These are phyloP conservation scores for Amphiura filiformis DNA, from an alignment of 35 echinoderm and acorn worm species.

Conservation along the genomic window DNA sequence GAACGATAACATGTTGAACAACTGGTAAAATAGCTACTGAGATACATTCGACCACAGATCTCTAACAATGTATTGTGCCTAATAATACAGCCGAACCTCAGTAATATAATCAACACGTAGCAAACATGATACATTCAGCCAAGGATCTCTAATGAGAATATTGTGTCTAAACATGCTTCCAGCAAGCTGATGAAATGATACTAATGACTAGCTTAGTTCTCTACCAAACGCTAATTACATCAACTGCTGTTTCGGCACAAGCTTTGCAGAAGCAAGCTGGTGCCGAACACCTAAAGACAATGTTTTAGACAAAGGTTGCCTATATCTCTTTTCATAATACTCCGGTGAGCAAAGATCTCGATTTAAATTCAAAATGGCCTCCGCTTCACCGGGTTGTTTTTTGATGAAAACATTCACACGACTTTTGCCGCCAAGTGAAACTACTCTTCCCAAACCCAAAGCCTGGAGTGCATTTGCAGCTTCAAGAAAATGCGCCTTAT, in stretches of 20 bases:
- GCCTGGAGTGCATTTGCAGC: background rate
- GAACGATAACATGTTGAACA: no score
- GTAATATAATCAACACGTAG: no score
- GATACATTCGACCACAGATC: no score
- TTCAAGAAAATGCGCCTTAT: background rate
- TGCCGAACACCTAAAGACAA: background rate
- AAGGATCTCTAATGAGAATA: no score
- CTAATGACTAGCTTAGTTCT: no score
- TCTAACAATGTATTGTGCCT: no score
- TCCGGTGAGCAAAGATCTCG: background rate
- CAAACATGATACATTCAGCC: no score
- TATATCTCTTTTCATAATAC: background rate
- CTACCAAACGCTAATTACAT: no score
- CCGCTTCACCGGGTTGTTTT: background rate
- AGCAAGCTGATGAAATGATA: no score
- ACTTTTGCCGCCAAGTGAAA: background rate
- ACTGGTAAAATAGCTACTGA: no score
- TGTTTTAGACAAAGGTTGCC: background rate
- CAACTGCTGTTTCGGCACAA: background rate
- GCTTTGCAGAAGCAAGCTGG: background rate
- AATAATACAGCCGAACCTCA: no score
- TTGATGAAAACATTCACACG: background rate
- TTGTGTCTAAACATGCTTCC: no score
- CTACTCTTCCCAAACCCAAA: background rate
- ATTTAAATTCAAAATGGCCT: background rate